Conservation (phyloP, 2,797 vertebrate genomes). For the Trichosurus vulpecula region DNA sequence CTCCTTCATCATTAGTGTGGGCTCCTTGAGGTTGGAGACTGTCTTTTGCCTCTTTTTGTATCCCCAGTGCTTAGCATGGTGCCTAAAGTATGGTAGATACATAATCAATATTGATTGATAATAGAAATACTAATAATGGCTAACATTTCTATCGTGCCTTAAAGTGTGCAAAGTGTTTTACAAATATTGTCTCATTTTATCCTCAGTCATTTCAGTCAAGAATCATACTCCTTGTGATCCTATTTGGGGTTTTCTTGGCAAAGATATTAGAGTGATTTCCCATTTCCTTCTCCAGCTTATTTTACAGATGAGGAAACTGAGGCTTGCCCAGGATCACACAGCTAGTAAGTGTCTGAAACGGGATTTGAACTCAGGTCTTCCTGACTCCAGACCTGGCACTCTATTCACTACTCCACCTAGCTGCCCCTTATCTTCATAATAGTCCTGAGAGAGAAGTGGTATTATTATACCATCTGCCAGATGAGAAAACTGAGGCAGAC, state of each 20-base stretch:
- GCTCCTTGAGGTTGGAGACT: background rate
- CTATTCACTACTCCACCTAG: no score
- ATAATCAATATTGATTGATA: background rate
- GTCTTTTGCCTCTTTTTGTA: background rate
- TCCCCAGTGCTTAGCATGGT: background rate
- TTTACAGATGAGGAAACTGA: no score
- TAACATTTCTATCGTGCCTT: background rate
- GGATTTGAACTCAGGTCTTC: no score
- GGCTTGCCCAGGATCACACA: no score
- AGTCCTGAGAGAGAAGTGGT: no score
- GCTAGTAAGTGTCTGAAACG: no score
- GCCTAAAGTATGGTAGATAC: background rate
- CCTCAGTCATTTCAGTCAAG: background rate
- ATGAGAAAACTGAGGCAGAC: background rate
- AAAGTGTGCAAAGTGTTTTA: background rate
- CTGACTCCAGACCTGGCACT: no score
- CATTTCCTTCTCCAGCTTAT: background rate
- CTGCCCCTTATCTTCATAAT: background rate
- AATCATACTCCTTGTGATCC: background rate
- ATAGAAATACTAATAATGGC: background rate
- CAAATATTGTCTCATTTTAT: background rate
- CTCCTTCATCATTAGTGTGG: background rate
- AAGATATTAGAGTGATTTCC: background rate
- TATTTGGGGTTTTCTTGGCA: background rate
- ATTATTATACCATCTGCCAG: background rate